phyloP scores from a whole-genome alignment of 2,888 invertebrate genomes.

The Apotomis betuletana region DNA sequence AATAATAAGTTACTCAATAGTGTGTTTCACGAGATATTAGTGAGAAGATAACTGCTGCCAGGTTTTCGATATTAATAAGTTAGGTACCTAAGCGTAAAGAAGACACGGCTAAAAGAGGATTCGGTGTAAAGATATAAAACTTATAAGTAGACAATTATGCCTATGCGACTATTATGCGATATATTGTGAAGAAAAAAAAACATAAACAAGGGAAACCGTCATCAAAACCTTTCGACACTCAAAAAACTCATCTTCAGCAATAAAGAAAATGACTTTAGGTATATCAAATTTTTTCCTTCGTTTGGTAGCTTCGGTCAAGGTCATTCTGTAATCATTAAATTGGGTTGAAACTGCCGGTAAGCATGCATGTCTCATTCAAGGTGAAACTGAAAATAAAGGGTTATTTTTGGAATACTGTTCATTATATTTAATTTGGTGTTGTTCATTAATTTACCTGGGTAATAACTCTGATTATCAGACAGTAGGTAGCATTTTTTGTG shows the following conservation, averaged over 20 bases:
- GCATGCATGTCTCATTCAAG: constrained; percentile 29
- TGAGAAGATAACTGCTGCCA: neutral
- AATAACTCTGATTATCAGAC: neutral
- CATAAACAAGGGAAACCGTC: no score
- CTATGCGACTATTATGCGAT: no score
- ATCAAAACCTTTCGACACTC: no score
- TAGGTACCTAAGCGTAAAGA: no score
- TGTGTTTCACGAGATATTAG: no score
- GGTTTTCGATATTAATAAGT: neutral
- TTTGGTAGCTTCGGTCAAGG: constrained; percentile 29
- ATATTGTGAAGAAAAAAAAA: no score
- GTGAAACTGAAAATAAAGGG: constrained; percentile 5
- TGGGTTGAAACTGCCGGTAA: constrained; percentile 18
- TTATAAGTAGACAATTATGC: no score
- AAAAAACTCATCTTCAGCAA: no score
- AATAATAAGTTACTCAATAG: no score
- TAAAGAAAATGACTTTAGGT: neutral
- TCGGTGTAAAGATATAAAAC: no score
- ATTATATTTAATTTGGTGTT: neutral
- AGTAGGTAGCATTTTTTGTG: neutral
- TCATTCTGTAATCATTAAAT: constrained; percentile 11
- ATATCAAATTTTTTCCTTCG: constrained; percentile 20
- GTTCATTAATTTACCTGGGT: neutral
- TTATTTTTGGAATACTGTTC: neutral
- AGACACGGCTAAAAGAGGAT: no score